Evolutionary conservation across 2,888 invertebrate species (phyloP).

Genomic region (Escarpia spicata): DNA sequence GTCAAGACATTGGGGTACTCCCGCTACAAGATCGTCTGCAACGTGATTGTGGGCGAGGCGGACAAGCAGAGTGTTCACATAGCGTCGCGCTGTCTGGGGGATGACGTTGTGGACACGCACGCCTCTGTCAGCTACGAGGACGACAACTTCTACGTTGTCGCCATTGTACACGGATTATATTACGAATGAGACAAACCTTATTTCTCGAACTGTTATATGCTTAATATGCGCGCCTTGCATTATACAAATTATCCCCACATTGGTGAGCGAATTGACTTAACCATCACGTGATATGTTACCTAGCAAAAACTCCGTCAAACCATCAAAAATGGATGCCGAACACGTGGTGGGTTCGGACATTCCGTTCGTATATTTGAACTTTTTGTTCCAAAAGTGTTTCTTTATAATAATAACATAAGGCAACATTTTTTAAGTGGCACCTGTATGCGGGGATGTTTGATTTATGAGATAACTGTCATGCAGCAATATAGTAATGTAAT

Average conservation of each 20-base stretch:
- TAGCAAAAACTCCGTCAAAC: too few species aligned
- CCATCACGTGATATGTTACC: not conserved
- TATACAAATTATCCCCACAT: not conserved
- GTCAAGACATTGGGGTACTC: constrained; percentile 17
- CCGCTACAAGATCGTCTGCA: constrained; percentile 22
- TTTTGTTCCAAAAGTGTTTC: too few species aligned
- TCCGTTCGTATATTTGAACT: too few species aligned
- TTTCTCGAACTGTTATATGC: not conserved
- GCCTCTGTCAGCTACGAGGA: not conserved
- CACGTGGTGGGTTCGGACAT: too few species aligned
- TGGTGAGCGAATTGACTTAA: not conserved
- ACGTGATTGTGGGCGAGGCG: constrained; percentile 18
- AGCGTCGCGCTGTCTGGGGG: constrained; percentile 8
- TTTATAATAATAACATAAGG: too few species aligned
- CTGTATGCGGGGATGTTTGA: too few species aligned
- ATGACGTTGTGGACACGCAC: not conserved
- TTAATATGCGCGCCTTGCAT: not conserved
- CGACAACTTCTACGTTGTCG: not conserved
- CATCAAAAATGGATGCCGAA: too few species aligned
- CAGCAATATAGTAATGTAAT: too few species aligned
- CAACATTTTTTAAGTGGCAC: too few species aligned
- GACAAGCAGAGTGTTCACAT: not conserved
- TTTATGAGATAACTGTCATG: too few species aligned
- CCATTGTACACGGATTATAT: constrained; percentile 13
- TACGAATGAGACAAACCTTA: not conserved